These are phyloP conservation scores for Aporophyla lueneburgensis DNA, from an alignment of 2,888 invertebrate genomes.

Conservation along the genomic window DNA sequence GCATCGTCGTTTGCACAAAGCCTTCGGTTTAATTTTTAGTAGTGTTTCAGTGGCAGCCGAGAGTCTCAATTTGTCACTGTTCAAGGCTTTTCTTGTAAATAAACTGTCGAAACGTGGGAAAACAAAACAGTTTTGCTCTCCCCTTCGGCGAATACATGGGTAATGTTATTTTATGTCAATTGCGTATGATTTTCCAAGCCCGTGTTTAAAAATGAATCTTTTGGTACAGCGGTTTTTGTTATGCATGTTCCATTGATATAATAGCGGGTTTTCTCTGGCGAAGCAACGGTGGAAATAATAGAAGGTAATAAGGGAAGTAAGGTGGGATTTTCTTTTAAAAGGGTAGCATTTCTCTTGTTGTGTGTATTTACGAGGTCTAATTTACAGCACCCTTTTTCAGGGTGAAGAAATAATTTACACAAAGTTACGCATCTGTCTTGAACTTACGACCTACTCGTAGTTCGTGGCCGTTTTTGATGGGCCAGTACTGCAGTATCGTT, in stretches of 20 bases:
- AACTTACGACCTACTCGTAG: too few species aligned
- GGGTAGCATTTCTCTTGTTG: neutral
- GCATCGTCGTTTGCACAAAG: too few species aligned
- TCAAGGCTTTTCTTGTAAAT: neutral
- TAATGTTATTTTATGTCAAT: neutral
- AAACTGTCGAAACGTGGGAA: neutral
- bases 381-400: neutral
- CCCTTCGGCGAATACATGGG: neutral
- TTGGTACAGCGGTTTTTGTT: neutral
- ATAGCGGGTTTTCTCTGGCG: neutral
- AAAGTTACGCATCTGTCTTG: too few species aligned
- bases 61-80: too few species aligned
- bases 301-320: too few species aligned
- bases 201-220: neutral
- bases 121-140: neutral
- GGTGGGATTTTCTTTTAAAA: neutral
- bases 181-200: neutral
- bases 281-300: neutral
- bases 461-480: too few species aligned
- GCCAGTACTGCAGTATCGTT: too few species aligned
- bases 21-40: too few species aligned
- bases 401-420: too few species aligned
- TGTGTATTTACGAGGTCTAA: neutral
- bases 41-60: too few species aligned
- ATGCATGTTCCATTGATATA: constrained; percentile 10